Evolutionary conservation across 2,113 vertebrate species (phyloP).

Genomic region (Carassius gibelio): DNA sequence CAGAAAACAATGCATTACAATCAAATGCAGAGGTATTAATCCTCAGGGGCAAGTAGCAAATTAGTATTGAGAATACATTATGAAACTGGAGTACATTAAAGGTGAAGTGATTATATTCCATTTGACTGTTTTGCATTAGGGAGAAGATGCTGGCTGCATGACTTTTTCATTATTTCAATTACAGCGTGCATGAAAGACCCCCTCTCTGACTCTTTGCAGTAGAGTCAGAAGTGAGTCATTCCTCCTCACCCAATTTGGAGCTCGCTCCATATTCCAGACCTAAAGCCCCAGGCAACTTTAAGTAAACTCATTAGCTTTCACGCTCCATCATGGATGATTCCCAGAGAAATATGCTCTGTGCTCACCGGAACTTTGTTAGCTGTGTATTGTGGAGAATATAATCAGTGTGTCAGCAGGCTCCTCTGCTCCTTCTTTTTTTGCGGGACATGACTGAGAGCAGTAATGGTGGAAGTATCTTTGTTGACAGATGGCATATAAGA

Average conservation of each 20-base stretch:
- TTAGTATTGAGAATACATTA: background rate
- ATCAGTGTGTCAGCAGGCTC: background rate
- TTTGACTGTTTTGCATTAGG: slow-evolving; percentile 28
- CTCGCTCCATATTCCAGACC: slow-evolving; percentile 30
- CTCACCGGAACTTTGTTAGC: slow-evolving; percentile 6
- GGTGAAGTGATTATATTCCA: background rate
- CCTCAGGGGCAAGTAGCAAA: background rate
- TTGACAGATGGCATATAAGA: background rate
- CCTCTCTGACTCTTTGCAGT: background rate
- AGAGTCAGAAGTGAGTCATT: slow-evolving; percentile 15
- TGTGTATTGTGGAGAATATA: slow-evolving; percentile 18
- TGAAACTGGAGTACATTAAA: background rate
- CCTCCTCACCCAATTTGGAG: background rate
- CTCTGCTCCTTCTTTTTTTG: slow-evolving; percentile 2
- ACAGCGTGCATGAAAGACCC: background rate
- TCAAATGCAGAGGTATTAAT: background rate
- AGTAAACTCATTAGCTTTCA: slow-evolving; percentile 7
- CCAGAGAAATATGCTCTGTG: background rate
- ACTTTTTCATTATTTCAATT: background rate
- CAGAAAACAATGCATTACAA: background rate
- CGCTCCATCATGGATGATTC: background rate
- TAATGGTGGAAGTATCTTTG: background rate
- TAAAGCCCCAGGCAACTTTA: slow-evolving; percentile 12
- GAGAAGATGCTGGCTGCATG: background rate
- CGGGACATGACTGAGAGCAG: background rate